Base-by-base conservation (phyloP, 2,888 invertebrate species). In the Caenorhabditis sp. region DNA sequence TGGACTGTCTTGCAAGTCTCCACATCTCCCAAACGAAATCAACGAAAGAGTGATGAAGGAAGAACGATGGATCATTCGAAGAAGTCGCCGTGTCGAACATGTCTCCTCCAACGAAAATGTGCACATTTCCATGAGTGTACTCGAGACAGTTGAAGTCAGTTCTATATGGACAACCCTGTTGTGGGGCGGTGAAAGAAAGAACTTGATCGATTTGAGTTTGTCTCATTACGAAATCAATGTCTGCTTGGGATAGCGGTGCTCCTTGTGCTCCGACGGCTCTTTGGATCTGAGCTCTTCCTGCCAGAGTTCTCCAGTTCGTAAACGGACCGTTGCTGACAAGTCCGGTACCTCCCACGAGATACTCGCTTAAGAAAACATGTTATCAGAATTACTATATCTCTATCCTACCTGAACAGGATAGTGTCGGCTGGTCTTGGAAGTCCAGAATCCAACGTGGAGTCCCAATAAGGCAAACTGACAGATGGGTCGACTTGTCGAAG, bases 1-100 rank as follows among this genome's bases (percentile, higher is more conserved):
- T 38, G 0, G 81, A 69, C 54, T 85, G 69, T 59, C 72, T 72
- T 3, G 70, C 44, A 19, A 84, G 85, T 56, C 90, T 77, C 87
- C 87, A 90, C 64, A 89, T 70, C 73, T 92, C 92, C 92, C 92
- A 92, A 6, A 92, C 82, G 19, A 90, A 86, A 82, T 93, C 93
- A 35, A 92, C 88, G 79, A 92, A 93, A 0, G 90, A 82, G 75
- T 93, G 93, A 68, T 92, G 92, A 19, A 93, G 80, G 85, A 89
- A 93, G 86, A 93, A 93, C 8, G 90, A 82, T 0, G 93, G 93
- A 84, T 93, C 93, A 66, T 91, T 92, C 22, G 89, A 90, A 7
- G 90, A 87, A 4, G 90, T 90, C 4, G 87, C 75, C 16, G 85
- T 86, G 51, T 88, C 88, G 66, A 86, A 88, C 88, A 88, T 88